Evolutionary conservation across 2,797 vertebrate species (phyloP).

Genomic region (Paratrypauchen microcephalus): DNA sequence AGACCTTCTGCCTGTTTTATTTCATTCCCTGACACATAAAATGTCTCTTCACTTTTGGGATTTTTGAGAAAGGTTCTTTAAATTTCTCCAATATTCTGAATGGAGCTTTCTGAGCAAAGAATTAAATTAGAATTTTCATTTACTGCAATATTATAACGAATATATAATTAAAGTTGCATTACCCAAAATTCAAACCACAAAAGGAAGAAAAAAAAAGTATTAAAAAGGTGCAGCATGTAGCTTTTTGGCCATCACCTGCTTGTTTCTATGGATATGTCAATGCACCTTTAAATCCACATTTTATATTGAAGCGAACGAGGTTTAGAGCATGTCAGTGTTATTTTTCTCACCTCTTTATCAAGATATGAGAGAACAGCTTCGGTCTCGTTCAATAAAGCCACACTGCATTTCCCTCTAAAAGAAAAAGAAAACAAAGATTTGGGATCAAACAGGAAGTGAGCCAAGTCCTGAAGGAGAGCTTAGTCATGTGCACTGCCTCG

Average conservation of each 20-base stretch:
- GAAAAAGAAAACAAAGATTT: slow-evolving; percentile 19
- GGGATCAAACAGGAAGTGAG: slow-evolving; percentile 50
- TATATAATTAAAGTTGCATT: too few relatives aligned
- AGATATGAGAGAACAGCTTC: slow-evolving; percentile 94
- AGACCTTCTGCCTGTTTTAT: neutral
- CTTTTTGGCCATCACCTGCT: too few relatives aligned
- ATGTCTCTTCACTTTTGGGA: neutral
- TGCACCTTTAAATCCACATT: too few relatives aligned
- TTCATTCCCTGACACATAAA: neutral
- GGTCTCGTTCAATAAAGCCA: slow-evolving; percentile 94
- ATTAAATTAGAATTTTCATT: too few relatives aligned
- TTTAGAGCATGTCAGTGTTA: neutral
- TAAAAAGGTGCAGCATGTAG: too few relatives aligned
- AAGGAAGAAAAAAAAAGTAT: too few relatives aligned
- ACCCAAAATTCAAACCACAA: too few relatives aligned
- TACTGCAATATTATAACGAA: too few relatives aligned
- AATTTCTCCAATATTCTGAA: neutral
- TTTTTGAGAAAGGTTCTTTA: neutral
- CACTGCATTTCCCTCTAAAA: slow-evolving; percentile 92
- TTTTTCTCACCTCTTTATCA: slow-evolving; percentile 90
- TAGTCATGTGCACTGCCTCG: slow-evolving; percentile 45
- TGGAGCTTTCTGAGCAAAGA: too few relatives aligned
- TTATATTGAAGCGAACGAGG: too few relatives aligned
- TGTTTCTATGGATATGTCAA: too few relatives aligned
- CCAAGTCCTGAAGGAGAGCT: slow-evolving; percentile 25